Evolutionary conservation across 1,140 invertebrate species (phyloP).

Genomic region (Drepana arcuata): DNA sequence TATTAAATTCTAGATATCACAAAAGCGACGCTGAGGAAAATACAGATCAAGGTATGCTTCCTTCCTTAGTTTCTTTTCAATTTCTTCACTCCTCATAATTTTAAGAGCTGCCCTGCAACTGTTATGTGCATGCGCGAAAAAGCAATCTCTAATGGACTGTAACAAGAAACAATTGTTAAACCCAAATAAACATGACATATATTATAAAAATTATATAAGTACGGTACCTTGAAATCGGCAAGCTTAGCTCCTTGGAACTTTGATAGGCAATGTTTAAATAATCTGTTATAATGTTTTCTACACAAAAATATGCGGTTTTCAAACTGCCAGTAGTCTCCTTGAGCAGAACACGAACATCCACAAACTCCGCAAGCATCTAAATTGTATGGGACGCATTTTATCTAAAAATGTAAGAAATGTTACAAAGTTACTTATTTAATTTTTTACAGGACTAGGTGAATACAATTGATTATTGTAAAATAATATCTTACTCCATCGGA

Average conservation of each 20-base stretch:
- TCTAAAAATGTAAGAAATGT: no score
- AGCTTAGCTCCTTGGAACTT: slow-evolving; percentile 56
- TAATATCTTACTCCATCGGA: no score
- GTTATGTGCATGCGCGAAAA: slow-evolving; percentile 67
- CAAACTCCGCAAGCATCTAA: slow-evolving; percentile 56
- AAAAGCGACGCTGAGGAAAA: slow-evolving; percentile 53
- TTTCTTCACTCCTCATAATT: slow-evolving; percentile 63
- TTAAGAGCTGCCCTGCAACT: slow-evolving; percentile 65
- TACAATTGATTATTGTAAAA: no score
- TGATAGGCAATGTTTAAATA: slow-evolving; percentile 50
- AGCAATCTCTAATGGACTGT: slow-evolving; percentile 65
- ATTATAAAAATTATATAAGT: slow-evolving; percentile 1
- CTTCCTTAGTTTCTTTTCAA: slow-evolving; percentile 60
- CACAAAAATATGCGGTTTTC: slow-evolving; percentile 66
- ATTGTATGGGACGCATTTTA: slow-evolving; percentile 70
- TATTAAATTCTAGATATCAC: slow-evolving; percentile 25
- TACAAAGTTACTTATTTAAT: no score
- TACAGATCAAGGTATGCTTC: slow-evolving; percentile 66
- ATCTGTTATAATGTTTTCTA: slow-evolving; percentile 46
- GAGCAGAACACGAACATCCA: slow-evolving; percentile 52
- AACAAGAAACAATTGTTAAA: no score
- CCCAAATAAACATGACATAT: not conserved
- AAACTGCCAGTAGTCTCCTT: slow-evolving; percentile 70
- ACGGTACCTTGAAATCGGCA: slow-evolving; percentile 58
- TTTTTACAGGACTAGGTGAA: no score